phyloP scores from a whole-genome alignment of 2,888 invertebrate genomes.

The Melanophora roralis region DNA sequence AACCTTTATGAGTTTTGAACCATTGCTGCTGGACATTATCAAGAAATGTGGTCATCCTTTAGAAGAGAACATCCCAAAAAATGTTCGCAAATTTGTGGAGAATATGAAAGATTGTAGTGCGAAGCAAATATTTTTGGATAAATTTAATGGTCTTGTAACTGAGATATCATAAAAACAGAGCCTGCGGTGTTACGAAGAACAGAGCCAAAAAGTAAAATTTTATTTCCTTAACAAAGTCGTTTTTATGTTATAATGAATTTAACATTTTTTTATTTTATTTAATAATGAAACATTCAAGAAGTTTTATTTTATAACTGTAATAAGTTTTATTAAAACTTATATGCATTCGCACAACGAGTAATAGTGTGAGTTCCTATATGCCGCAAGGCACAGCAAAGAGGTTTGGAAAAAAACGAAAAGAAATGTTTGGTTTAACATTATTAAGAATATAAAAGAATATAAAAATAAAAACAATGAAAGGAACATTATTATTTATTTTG shows the following conservation, averaged over 20 bases:
- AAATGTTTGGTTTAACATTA: too few relatives aligned
- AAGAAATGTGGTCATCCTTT: constrained; percentile 63
- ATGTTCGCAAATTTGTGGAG: constrained; percentile 64
- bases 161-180: constrained; percentile 50
- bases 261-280: constrained; percentile 1
- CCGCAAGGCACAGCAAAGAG: too few relatives aligned
- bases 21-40: constrained; percentile 66
- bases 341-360: too few relatives aligned
- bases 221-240: too few relatives aligned
- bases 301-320: not conserved
- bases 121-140: constrained; percentile 67
- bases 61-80: constrained; percentile 60
- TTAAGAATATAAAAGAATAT: too few relatives aligned
- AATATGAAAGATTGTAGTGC: constrained; percentile 68
- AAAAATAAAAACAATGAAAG: too few relatives aligned
- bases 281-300: constrained; percentile 22
- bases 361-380: too few relatives aligned
- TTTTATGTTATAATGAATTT: not conserved
- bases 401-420: too few relatives aligned
- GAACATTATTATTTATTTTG: too few relatives aligned
- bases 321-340: too few relatives aligned
- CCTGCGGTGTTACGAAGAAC: too few relatives aligned
- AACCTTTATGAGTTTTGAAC: constrained; percentile 68
- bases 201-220: not conserved
- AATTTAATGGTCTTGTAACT: constrained; percentile 65